Evolutionary conservation across 2,888 invertebrate genomes (phyloP).

Genomic region (Schrankia costaestrigalis): DNA sequence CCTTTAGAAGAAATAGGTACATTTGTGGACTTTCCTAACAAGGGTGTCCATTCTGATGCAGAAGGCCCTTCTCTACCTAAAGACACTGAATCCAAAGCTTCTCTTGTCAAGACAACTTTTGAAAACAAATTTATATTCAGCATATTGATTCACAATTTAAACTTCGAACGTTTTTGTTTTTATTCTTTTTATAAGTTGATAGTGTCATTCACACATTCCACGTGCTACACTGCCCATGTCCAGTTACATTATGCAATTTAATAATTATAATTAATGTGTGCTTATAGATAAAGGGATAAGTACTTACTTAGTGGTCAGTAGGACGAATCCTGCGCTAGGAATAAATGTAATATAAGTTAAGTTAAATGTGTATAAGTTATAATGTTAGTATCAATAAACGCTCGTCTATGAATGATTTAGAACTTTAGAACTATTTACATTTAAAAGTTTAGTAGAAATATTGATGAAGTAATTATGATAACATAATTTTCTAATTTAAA

Average conservation of each 20-base stretch:
- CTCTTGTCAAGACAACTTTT: constrained; percentile 39
- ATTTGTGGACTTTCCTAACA: constrained; percentile 38
- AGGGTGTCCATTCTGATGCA: constrained; percentile 58
- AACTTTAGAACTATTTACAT: too few species aligned
- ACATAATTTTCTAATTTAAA: too few species aligned
- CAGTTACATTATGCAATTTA: constrained; percentile 26
- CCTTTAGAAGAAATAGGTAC: constrained; percentile 31
- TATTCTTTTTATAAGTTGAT: too few species aligned
- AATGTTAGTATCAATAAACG: too few species aligned
- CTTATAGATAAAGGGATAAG: constrained; percentile 36
- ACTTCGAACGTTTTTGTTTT: constrained; percentile 2
- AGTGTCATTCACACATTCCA: too few species aligned
- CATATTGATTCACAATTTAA: constrained; percentile 16
- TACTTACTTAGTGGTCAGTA: constrained; percentile 9
- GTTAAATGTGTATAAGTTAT: too few species aligned
- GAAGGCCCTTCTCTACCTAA: constrained; percentile 35
- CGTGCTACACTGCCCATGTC: constrained; percentile 19
- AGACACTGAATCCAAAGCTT: constrained; percentile 36
- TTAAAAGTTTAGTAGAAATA: too few species aligned
- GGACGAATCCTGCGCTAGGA: constrained; percentile 29
- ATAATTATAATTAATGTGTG: constrained; percentile 32
- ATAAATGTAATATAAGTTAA: too few species aligned
- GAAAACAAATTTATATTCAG: constrained; percentile 37
- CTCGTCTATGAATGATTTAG: too few species aligned
- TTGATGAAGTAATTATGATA: too few species aligned